Evolutionary conservation across 2,113 vertebrate genomes (phyloP), one percentile per base, ranked within the genome.

Genomic region (Urocynchramus pylzowi): DNA sequence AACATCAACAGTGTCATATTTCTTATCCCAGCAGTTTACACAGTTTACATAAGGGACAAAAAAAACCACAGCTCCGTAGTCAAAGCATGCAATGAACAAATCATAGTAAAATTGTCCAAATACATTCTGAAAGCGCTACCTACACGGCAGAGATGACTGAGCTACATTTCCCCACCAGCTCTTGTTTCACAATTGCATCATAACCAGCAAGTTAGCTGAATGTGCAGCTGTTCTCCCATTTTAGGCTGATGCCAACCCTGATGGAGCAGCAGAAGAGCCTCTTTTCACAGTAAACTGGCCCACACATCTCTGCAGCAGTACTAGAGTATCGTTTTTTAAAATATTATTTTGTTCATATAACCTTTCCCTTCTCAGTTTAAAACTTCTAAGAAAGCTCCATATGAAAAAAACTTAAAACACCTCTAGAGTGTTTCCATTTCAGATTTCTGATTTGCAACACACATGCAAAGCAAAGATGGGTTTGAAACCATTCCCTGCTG

Each of bases 271-370:
- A 53, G 49, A 44, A 75, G 9, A 86, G 12, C n/a, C 41, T 60
- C 33, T 87, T 75, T 86, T 30, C 31, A 24, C 5, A 11, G 44
- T 18, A 81, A 61, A 81, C 41, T 28, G 88, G 50, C n/a, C 49
- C 52, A 49, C 33, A 41, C 11, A 1, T 26, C 22, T 28, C 65
- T 77, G 47, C 52, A 93, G 64, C 68, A 84, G 8, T 22, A 39
- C 27, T 16, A 33, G 3, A 83, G 9, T 19, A 50, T 8, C 0
- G 6, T 15, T 56, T 52, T 59, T 31, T 2, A 0, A 85, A 81
- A 41, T 31, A 70, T 24, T 71, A 44, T 45, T 79, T 87, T 52
- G 31, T 65, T 65, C 18, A 54, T 9, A 23, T 4, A 73, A 69
- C 7, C n/a, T 76, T 61, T 69, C 30, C 50, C 28, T 89, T 65